Evolutionary conservation across 30 jellyfish, hydroid and myxozoan species (phyloP).

Genomic region (Mastigias papua): DNA sequence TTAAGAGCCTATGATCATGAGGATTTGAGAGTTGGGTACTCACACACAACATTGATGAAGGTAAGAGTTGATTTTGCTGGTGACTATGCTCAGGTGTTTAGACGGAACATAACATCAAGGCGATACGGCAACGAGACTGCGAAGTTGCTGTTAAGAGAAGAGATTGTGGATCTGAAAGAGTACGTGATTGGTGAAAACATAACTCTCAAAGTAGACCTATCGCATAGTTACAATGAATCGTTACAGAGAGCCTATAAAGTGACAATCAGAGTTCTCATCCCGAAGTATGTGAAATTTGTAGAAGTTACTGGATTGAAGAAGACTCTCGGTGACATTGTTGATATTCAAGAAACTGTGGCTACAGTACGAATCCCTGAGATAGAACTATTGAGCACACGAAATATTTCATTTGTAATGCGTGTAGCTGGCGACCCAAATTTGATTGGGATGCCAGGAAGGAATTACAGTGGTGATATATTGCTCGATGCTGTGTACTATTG

Average conservation of each 20-base stretch:
- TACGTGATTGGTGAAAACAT: conserved; percentile 9
- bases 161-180: not conserved
- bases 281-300: not conserved
- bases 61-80: not conserved
- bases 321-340: not conserved
- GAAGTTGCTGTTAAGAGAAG: not conserved
- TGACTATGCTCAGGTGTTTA: not conserved
- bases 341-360: not conserved
- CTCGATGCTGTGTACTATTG: conserved; percentile 3
- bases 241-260: conserved; percentile 1
- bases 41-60: not conserved
- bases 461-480: conserved; percentile 3
- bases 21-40: not conserved
- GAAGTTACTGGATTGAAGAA: not conserved
- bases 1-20: conserved; percentile 38
- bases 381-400: not conserved
- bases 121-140: conserved; percentile 24
- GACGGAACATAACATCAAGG: not conserved
- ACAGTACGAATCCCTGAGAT: conserved; percentile 10
- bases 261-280: not conserved
- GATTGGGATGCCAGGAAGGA: conserved; percentile 9
- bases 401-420: not conserved
- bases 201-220: not conserved
- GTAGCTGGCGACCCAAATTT: not conserved
- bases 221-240: conserved; percentile 2